phyloP scores from a whole-genome alignment of 2,888 invertebrate species.

The Seira sanloemensis region DNA sequence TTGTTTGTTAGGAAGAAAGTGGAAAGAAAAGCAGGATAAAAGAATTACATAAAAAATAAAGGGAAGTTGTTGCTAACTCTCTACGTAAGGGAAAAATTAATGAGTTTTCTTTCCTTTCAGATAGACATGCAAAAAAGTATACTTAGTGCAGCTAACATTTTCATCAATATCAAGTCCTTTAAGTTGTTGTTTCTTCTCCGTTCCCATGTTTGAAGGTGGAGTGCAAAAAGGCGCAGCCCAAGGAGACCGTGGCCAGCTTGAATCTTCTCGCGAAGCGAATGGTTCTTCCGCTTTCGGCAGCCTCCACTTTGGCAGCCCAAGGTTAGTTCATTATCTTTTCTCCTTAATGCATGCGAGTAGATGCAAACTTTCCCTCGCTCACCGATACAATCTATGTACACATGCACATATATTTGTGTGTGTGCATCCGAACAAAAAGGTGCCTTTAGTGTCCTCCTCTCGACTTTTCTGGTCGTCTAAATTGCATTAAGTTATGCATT shows the following conservation, averaged over 20 bases:
- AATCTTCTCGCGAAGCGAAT: constrained; percentile 73
- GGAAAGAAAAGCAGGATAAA: neutral
- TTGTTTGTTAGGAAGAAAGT: neutral
- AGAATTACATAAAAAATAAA: constrained; percentile 10
- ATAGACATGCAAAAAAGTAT: neutral
- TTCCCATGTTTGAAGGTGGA: constrained; percentile 68
- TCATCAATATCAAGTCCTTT: constrained; percentile 11
- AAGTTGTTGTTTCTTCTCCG: neutral
- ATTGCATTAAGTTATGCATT: no score
- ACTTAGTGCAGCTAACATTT: neutral
- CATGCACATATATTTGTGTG: no score
- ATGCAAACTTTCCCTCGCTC: no score
- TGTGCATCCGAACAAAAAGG: no score
- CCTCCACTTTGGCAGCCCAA: constrained; percentile 72
- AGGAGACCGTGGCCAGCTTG: constrained; percentile 73
- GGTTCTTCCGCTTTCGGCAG: constrained; percentile 73
- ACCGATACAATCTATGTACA: no score
- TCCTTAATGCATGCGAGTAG: no score
- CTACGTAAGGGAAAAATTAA: constrained; percentile 9
- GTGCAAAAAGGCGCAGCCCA: constrained; percentile 75
- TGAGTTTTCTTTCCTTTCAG: neutral
- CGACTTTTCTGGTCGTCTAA: no score
- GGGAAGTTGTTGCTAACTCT: neutral
- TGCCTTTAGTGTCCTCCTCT: no score
- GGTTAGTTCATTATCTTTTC: constrained; percentile 50